Percentiles rank a stretch among this genome's conserved stretches.
Evolutionary conservation across 2,888 invertebrate species (phyloP).

Genomic region (Geophilus truncorum): DNA sequence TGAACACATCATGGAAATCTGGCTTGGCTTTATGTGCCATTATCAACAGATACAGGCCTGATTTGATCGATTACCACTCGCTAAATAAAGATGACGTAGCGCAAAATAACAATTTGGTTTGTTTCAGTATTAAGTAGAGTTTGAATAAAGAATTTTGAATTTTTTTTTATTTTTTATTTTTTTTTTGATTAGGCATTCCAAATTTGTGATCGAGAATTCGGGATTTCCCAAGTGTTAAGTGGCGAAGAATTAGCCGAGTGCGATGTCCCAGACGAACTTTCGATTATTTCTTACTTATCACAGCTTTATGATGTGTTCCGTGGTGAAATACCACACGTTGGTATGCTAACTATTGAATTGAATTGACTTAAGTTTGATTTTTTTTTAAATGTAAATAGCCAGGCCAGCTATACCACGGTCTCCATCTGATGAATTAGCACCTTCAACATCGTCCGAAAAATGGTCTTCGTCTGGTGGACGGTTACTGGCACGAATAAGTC

Average conservation of each 20-base stretch:
- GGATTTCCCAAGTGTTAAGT: slow-evolving; percentile 64
- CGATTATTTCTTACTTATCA: slow-evolving; percentile 75
- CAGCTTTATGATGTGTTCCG: slow-evolving; percentile 86
- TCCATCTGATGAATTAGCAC: slow-evolving; percentile 34
- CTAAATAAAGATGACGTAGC: slow-evolving; percentile 61
- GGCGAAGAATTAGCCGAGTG: slow-evolving; percentile 69
- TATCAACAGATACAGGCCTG: slow-evolving; percentile 80
- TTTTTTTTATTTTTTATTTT: background rate
- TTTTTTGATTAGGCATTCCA: slow-evolving; percentile 62
- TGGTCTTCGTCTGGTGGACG: background rate
- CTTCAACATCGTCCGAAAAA: background rate
- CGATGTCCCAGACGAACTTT: slow-evolving; percentile 65
- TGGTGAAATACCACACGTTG: slow-evolving; percentile 77
- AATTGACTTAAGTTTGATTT: background rate
- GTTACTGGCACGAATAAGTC: slow-evolving; percentile 32
- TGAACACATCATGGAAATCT: slow-evolving; percentile 65
- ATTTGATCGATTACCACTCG: slow-evolving; percentile 70
- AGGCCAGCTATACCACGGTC: slow-evolving; percentile 32
- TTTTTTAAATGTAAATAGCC: slow-evolving; percentile 32
- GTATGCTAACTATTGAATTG: slow-evolving; percentile 29
- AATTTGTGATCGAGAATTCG: slow-evolving; percentile 76
- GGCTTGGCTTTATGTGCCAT: slow-evolving; percentile 67
- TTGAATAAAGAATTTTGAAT: too few species aligned
- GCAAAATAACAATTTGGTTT: slow-evolving; percentile 63
- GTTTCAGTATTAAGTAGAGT: background rate